Conservation (phyloP, 2,888 invertebrate genomes). For the Sphinx pinastri region DNA sequence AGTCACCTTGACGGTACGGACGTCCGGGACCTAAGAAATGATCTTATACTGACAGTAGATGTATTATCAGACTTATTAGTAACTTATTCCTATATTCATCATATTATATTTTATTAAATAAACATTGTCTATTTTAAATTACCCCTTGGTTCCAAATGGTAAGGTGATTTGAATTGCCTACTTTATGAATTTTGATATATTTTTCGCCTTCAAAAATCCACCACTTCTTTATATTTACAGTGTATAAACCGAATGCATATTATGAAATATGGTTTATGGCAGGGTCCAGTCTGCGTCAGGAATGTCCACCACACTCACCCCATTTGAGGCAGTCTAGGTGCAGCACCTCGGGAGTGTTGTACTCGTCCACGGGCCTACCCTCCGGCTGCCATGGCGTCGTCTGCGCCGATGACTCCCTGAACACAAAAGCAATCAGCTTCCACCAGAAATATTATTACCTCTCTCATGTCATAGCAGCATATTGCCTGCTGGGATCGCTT, state of each 20-base stretch:
- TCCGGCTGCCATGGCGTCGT: constrained; percentile 91
- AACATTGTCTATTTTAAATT: too few relatives aligned
- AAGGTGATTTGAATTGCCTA: too few relatives aligned
- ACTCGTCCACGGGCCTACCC: constrained; percentile 52
- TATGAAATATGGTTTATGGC: too few relatives aligned
- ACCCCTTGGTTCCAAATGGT: too few relatives aligned
- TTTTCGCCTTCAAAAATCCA: too few relatives aligned
- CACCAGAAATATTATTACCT: background rate
- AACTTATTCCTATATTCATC: background rate
- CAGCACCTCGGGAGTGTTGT: constrained; percentile 85
- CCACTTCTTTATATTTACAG: too few relatives aligned
- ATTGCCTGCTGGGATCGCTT: too few relatives aligned
- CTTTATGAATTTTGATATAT: too few relatives aligned
- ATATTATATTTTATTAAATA: too few relatives aligned
- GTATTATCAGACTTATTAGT: too few relatives aligned
- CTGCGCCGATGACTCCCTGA: constrained; percentile 89
- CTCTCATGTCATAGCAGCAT: too few relatives aligned
- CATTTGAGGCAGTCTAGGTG: constrained; percentile 86
- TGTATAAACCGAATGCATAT: background rate
- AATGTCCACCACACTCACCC: constrained; percentile 64
- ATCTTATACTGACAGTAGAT: background rate
- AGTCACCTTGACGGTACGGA: constrained; percentile 66
- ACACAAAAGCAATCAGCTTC: background rate
- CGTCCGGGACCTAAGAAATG: constrained; percentile 60
- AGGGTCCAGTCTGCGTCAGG: too few relatives aligned